phyloP scores from a whole-genome alignment of 2,888 invertebrate species.

The Gari tellinella region DNA sequence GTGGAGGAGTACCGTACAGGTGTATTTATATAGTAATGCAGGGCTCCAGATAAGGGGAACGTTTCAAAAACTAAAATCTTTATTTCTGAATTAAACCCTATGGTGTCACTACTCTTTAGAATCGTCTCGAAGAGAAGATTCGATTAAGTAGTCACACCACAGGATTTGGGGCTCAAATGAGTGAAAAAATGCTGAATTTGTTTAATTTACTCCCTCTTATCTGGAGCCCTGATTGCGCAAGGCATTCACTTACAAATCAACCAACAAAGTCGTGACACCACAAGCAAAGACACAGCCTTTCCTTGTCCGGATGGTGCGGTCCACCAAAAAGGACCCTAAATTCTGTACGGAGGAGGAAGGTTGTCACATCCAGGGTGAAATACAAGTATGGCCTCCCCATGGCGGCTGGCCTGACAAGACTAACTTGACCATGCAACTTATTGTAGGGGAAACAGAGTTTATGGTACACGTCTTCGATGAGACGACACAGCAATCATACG shows the following conservation, averaged over 20 bases:
- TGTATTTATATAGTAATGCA: no score
- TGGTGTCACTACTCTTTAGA: no score
- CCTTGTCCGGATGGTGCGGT: constrained; percentile 20
- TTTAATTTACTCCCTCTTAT: no score
- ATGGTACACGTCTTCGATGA: constrained; percentile 20
- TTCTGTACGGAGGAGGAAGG: constrained; percentile 30
- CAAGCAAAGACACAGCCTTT: constrained; percentile 14
- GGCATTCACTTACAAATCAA: constrained; percentile 1
- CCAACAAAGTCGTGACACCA: constrained; percentile 6
- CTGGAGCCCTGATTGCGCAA: no score
- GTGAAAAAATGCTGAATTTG: no score
- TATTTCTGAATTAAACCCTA: no score
- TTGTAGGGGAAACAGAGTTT: constrained; percentile 38
- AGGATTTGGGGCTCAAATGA: no score
- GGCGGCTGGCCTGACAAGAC: constrained; percentile 29
- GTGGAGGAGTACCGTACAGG: no score
- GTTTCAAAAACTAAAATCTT: no score
- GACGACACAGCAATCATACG: constrained; percentile 22
- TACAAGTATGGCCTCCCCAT: constrained; percentile 21
- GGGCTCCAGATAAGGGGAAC: no score
- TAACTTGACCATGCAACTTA: constrained; percentile 17
- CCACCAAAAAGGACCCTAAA: constrained; percentile 13
- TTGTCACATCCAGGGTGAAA: constrained; percentile 22
- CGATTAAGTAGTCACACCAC: no score
- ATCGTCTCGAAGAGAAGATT: no score